Evolutionary conservation across 2,113 vertebrate genomes (phyloP).

Genomic region (Laterallus jamaicensis): DNA sequence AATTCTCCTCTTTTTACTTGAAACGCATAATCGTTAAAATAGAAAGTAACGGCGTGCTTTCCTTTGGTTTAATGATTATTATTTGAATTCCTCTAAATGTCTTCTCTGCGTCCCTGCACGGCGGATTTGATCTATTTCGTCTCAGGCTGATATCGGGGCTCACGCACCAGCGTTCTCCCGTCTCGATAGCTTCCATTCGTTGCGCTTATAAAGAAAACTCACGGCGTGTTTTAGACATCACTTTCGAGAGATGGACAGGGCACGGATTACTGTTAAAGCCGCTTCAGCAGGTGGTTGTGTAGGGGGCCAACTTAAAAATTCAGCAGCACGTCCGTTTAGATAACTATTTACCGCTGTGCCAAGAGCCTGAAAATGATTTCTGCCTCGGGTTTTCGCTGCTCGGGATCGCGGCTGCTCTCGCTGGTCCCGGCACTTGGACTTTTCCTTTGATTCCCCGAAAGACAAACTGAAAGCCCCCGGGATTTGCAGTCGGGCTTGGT

Average conservation of each 20-base stretch:
- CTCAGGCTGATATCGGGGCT: background rate
- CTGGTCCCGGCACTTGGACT: background rate
- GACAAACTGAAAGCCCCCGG: background rate
- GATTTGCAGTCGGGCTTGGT: background rate
- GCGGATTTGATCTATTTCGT: background rate
- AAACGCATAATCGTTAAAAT: background rate
- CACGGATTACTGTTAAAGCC: background rate
- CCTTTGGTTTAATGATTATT: background rate
- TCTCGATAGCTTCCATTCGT: background rate
- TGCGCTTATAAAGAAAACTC: background rate
- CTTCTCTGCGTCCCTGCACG: background rate
- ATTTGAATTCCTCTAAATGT: background rate
- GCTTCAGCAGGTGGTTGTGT: background rate
- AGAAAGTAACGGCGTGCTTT: background rate
- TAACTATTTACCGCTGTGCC: background rate
- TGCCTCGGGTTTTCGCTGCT: background rate
- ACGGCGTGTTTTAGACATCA: fast-evolving
- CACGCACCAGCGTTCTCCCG: background rate
- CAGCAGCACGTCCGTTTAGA: background rate
- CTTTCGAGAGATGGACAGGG: background rate
- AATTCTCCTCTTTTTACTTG: background rate
- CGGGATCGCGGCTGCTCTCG: background rate
- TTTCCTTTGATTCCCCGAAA: background rate
- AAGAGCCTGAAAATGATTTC: background rate
- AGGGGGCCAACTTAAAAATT: background rate